Evolutionary conservation across 2,797 vertebrate genomes (phyloP).

Genomic region (Darevskia nairensis): DNA sequence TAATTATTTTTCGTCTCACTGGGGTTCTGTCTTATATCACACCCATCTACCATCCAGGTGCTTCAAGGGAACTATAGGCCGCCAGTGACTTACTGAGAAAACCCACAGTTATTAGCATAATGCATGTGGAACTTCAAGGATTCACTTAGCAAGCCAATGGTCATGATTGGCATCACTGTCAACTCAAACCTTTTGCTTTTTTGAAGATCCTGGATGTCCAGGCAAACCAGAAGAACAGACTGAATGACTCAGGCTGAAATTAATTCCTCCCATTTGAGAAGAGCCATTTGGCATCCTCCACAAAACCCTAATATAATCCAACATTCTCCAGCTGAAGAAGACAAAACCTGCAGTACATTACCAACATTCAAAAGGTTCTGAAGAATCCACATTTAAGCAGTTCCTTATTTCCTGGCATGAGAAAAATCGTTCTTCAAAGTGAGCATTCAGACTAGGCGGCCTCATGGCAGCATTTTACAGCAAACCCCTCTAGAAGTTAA

Average conservation of each 20-base stretch:
- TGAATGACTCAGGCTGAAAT: not conserved
- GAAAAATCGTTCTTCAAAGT: slow-evolving; percentile 39
- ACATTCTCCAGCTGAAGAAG: slow-evolving; percentile 43
- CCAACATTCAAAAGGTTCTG: slow-evolving; percentile 10
- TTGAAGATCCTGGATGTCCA: not conserved
- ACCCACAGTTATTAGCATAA: rapidly evolving
- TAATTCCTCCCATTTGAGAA: slow-evolving; percentile 2
- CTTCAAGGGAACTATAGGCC: too few relatives aligned
- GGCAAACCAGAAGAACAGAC: not conserved
- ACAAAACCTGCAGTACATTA: slow-evolving; percentile 43
- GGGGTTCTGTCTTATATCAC: not conserved
- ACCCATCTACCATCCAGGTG: too few relatives aligned
- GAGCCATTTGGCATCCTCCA: not conserved
- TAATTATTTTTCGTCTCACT: not conserved
- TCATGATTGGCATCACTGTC: not conserved
- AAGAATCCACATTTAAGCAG: slow-evolving; percentile 48
- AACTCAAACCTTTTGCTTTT: not conserved
- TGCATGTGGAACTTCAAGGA: not conserved
- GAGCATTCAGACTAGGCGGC: slow-evolving; percentile 30
- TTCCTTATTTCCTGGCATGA: slow-evolving; percentile 61
- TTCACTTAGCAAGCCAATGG: not conserved
- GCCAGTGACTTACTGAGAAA: not conserved
- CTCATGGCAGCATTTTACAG: not conserved
- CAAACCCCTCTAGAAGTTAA: not conserved
- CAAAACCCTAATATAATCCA: slow-evolving; percentile 5